Evolutionary conservation across 2,888 invertebrate genomes (phyloP).

Genomic region (Drosophila mettleri): DNA sequence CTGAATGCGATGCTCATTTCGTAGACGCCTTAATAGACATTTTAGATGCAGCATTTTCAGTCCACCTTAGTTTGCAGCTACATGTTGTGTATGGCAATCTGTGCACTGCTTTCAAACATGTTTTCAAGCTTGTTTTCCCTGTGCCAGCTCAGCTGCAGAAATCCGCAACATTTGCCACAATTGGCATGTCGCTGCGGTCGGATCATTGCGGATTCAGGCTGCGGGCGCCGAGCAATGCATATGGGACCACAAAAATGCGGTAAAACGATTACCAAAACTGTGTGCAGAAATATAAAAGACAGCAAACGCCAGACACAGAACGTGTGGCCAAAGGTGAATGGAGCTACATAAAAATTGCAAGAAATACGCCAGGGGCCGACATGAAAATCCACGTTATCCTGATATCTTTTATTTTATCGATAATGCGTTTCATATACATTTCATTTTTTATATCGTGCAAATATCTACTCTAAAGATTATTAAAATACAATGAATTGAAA

Average conservation of each 20-base stretch:
- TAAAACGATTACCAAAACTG: slow-evolving; percentile 68
- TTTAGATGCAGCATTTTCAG: slow-evolving; percentile 7
- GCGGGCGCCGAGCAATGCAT: slow-evolving; percentile 54
- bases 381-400: neutral
- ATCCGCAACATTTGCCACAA: slow-evolving; percentile 68
- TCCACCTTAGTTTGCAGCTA: neutral
- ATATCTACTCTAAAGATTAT: neutral
- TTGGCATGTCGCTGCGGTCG: slow-evolving; percentile 71
- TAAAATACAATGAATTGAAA: neutral
- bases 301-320: slow-evolving; percentile 10
- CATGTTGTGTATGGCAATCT: slow-evolving; percentile 38
- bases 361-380: slow-evolving; percentile 9
- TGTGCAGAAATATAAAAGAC: slow-evolving; percentile 33
- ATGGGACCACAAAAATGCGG: slow-evolving; percentile 69
- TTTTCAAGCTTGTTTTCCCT: slow-evolving; percentile 34
- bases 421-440: neutral
- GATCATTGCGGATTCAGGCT: slow-evolving; percentile 28
- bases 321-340: slow-evolving; percentile 27
- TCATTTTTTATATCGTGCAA: neutral
- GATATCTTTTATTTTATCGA: slow-evolving; percentile 1
- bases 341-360: slow-evolving; percentile 25
- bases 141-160: slow-evolving; percentile 19
- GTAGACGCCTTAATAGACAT: slow-evolving; percentile 21
- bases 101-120: slow-evolving; percentile 49
- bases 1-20: slow-evolving; percentile 24